phyloP scores from a whole-genome alignment of 2,797 vertebrate species.

The Amazona ochrocephala region DNA sequence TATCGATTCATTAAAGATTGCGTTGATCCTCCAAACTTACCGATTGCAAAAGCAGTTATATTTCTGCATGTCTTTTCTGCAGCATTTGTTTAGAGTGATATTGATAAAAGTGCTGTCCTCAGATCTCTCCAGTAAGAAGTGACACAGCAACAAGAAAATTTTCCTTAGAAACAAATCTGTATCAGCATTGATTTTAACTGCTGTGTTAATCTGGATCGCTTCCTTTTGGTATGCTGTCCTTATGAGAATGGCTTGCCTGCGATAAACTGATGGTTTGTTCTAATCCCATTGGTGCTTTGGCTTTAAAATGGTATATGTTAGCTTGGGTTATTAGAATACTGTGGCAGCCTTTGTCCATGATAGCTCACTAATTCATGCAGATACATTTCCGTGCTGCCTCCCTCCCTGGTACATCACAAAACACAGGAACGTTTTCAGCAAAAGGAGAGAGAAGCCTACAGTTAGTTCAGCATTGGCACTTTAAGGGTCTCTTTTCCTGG shows the following conservation, averaged over 20 bases:
- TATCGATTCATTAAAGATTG: background rate
- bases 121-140: background rate
- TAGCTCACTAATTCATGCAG: background rate
- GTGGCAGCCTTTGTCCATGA: background rate
- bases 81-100: background rate
- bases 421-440: background rate
- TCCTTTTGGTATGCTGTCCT: background rate
- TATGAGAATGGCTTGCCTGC: constrained; percentile 3
- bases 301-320: background rate
- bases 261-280: background rate
- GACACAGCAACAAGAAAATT: background rate
- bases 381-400: background rate
- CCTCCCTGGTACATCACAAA: background rate
- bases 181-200: background rate
- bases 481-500: background rate
- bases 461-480: background rate
- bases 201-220: background rate
- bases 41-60: background rate
- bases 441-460: background rate
- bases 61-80: background rate
- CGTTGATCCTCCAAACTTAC: background rate
- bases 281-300: background rate
- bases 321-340: background rate
- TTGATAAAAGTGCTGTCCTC: background rate
- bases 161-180: background rate